These are phyloP conservation scores for Diarsia mendica DNA, from an alignment of 2,888 invertebrate genomes.

Conservation along the genomic window DNA sequence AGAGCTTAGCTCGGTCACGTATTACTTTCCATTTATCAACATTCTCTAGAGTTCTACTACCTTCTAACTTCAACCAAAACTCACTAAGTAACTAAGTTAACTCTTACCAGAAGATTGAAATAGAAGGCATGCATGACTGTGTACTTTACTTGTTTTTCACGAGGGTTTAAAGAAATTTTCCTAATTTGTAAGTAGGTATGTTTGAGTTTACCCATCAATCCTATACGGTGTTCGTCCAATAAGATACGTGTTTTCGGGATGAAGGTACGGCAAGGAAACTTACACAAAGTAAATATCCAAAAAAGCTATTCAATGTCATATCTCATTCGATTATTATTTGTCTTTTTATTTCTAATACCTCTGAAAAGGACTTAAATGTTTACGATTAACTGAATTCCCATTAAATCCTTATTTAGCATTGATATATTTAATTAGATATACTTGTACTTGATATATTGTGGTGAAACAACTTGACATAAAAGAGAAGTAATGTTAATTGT, in stretches of 20 bases:
- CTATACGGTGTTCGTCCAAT: not conserved
- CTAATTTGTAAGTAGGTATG: not conserved
- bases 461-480: not conserved
- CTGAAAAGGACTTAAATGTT: not conserved
- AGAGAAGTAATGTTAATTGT: slow-evolving; percentile 12
- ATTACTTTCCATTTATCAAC: not conserved
- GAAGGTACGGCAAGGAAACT: not conserved
- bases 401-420: not conserved
- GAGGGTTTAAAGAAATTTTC: not conserved
- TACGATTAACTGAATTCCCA: not conserved
- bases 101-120: slow-evolving; percentile 6
- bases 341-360: not conserved
- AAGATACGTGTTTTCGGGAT: not conserved
- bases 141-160: slow-evolving; percentile 1
- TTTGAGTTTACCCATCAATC: no score
- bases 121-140: slow-evolving; percentile 14
- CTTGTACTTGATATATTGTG: not conserved
- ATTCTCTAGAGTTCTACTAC: not conserved
- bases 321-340: not conserved
- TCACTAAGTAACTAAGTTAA: slow-evolving; percentile 17
- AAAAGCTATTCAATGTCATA: not conserved
- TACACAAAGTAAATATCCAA: not conserved
- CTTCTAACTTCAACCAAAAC: slow-evolving; percentile 20
- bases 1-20: not conserved
- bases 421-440: no score